A percentile compares a stretch with the other conserved stretches of the same genome.
Evolutionary conservation across 2,797 vertebrate species (phyloP).

Genomic region (Salarias fasciatus): DNA sequence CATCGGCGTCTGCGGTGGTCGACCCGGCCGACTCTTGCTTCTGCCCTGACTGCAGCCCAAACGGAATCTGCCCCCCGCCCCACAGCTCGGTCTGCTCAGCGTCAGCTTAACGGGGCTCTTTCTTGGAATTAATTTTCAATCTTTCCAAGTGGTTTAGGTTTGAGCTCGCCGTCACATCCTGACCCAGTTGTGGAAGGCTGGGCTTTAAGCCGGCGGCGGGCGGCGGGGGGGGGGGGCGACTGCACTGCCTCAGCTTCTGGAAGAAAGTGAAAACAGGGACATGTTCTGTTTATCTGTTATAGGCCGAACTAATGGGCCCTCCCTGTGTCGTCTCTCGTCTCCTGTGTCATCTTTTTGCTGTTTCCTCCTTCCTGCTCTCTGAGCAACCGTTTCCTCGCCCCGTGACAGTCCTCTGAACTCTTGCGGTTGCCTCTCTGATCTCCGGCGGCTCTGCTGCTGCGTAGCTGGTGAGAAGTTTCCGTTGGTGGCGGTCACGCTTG

Average conservation of each 20-base stretch:
- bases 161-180: slow-evolving; percentile 34
- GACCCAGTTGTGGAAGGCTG: slow-evolving; percentile 38
- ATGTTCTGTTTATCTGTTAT: slow-evolving; percentile 5
- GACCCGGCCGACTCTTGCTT: slow-evolving; percentile 3
- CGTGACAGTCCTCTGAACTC: slow-evolving; percentile 37
- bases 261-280: slow-evolving; percentile 73
- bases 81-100: slow-evolving; percentile 31
- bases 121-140: slow-evolving; percentile 56
- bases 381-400: slow-evolving; percentile 14
- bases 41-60: slow-evolving; percentile 19
- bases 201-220: slow-evolving; percentile 5
- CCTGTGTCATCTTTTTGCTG: neutral
- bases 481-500: slow-evolving; percentile 3
- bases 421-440: slow-evolving; percentile 26
- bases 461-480: slow-evolving; percentile 2
- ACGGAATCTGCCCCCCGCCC: slow-evolving; percentile 20
- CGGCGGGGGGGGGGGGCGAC: neutral
- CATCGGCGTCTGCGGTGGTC: neutral
- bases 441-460: slow-evolving; percentile 11
- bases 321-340: neutral
- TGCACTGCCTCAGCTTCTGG: slow-evolving; percentile 58
- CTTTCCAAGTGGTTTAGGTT: slow-evolving; percentile 43
- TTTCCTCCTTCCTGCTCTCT: neutral
- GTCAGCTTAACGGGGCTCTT: slow-evolving; percentile 55
- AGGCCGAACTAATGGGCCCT: neutral